Evolutionary conservation across 2,797 vertebrate species (phyloP).

Genomic region (Okamejei kenojei): DNA sequence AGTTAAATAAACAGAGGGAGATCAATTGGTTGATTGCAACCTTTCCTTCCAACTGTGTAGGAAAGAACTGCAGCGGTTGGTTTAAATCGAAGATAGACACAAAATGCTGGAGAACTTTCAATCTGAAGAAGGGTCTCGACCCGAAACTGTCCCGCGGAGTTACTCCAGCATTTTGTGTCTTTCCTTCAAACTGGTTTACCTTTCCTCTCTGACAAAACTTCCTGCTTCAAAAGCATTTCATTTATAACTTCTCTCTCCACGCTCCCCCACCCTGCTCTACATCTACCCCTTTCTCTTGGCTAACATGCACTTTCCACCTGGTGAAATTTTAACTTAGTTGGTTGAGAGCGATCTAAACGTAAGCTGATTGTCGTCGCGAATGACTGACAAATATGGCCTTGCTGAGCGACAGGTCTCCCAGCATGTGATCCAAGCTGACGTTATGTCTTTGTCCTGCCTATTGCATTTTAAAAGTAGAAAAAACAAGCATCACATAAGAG

Average conservation of each 20-base stretch:
- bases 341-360: not conserved
- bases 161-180: too few relatives aligned
- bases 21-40: not conserved
- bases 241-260: not conserved
- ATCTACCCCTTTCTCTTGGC: too few relatives aligned
- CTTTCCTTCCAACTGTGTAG: not conserved
- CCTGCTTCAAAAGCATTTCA: not conserved
- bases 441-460: slow-evolving; percentile 61
- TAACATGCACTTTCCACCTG: not conserved
- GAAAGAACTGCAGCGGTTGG: too few relatives aligned
- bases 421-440: slow-evolving; percentile 48
- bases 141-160: too few relatives aligned
- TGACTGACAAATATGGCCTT: slow-evolving; percentile 48
- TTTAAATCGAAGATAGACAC: too few relatives aligned
- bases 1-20: slow-evolving; percentile 22
- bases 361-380: not conserved
- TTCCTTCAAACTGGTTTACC: not conserved
- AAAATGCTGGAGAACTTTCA: too few relatives aligned
- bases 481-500: slow-evolving; percentile 54
- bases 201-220: not conserved
- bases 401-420: slow-evolving; percentile 53
- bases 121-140: too few relatives aligned
- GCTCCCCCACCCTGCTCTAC: too few relatives aligned
- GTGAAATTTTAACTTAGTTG: not conserved
- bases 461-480: slow-evolving; percentile 61